phyloP scores from a whole-genome alignment of 2,113 vertebrate species.

The Nestor notabilis region DNA sequence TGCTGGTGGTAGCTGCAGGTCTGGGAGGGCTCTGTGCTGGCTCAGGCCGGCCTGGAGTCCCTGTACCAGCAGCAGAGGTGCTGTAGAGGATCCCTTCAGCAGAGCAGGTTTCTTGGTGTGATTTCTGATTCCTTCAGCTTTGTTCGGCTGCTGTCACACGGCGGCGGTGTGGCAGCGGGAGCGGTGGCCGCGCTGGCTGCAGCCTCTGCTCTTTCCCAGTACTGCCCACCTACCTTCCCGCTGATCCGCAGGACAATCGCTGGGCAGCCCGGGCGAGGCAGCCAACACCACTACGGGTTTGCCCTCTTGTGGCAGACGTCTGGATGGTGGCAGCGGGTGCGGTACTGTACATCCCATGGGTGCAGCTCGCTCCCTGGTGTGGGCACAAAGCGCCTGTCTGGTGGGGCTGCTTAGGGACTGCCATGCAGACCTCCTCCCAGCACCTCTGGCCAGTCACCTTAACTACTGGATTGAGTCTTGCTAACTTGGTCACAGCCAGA shows the following conservation, averaged over 20 bases:
- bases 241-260: fast-evolving
- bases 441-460: background rate
- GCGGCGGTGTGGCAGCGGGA: fast-evolving
- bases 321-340: background rate
- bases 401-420: fast-evolving
- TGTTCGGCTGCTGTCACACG: fast-evolving
- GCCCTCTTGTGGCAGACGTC: conserved; percentile 56
- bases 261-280: background rate
- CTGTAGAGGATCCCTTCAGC: background rate
- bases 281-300: background rate
- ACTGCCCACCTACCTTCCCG: fast-evolving
- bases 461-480: fast-evolving
- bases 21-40: background rate
- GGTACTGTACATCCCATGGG: fast-evolving
- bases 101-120: background rate
- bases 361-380: fast-evolving
- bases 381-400: fast-evolving
- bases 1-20: fast-evolving
- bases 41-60: fast-evolving
- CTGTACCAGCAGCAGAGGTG: fast-evolving
- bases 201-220: fast-evolving
- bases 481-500: background rate
- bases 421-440: fast-evolving
- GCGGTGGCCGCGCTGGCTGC: fast-evolving
- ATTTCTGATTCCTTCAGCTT: background rate